phyloP scores from a whole-genome alignment of 2,113 vertebrate genomes.

The Odontesthes bonariensis region DNA sequence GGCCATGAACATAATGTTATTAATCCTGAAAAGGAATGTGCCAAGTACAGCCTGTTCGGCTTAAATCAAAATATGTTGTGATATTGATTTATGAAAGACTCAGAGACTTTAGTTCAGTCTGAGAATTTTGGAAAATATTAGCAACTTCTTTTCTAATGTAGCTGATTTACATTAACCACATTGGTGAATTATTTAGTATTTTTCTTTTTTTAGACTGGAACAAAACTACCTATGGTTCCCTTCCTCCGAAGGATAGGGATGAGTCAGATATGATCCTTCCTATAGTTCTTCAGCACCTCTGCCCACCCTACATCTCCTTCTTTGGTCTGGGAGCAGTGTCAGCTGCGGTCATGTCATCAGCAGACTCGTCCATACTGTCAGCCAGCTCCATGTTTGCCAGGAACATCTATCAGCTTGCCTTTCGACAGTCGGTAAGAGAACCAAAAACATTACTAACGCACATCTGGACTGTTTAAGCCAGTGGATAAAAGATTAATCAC shows the following conservation, averaged over 20 bases:
- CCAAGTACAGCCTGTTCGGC: background rate
- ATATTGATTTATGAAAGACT: background rate
- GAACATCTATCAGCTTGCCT: constrained; percentile 96
- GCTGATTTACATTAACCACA: no score
- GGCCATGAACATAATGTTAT: background rate
- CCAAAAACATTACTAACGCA: background rate
- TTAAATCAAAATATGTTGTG: background rate
- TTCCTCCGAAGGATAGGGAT: constrained; percentile 86
- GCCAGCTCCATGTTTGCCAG: constrained; percentile 98
- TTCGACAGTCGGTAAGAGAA: constrained; percentile 92
- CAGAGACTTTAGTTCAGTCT: no score
- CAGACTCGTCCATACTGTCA: constrained; percentile 97
- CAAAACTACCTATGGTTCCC: constrained; percentile 87
- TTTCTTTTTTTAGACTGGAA: constrained; percentile 89
- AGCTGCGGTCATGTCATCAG: constrained; percentile 97
- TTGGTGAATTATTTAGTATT: constrained; percentile 1
- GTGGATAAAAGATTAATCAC: background rate
- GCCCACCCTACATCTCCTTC: constrained; percentile 92
- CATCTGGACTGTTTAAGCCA: constrained; percentile 2
- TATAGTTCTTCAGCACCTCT: constrained; percentile 94
- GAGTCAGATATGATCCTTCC: constrained; percentile 97
- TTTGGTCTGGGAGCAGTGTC: constrained; percentile 96
- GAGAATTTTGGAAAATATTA: no score
- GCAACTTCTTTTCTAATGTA: no score
- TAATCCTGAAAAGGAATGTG: background rate